Base-by-base conservation (phyloP, 2,888 invertebrate genomes). In the Timema cristinae region DNA sequence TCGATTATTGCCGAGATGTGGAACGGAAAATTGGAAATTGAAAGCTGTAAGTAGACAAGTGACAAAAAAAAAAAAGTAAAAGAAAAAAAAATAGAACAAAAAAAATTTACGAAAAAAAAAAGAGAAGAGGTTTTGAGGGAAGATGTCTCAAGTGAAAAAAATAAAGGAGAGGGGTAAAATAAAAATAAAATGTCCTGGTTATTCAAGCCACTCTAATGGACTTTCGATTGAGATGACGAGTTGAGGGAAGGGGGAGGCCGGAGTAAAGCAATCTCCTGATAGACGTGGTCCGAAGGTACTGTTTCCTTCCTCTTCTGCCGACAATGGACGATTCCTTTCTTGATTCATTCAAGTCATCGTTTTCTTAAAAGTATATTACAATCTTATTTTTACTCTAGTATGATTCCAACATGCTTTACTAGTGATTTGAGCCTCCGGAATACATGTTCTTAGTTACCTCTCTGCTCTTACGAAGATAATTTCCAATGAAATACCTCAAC, bases 1-100 rank as follows among this genome's bases (percentile, higher is more conserved):
- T 67, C 69, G 50, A 69, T 72, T 72, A 72, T 72, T 72, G 72
- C 56, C 66, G 69, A 49, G 69, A 69, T 66, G 72, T 69, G 72
- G 69, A 70, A 61, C 69, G 72, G 67, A 72, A 72, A 69, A 69
- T 66, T 72, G 72, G 67, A 72, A 72, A 66, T 72, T 72, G 72
- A 72, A 72, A 69, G 72, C 56, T 63, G 50, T 59, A 50, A 63
- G 66, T 66, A 70, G 63, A 50, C 70, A 61, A 49, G 63, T 54
- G 48, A 63, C 63, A n/a, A n/a, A n/a, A n/a, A 51, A 66, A 47
- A 32, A 52, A 63, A 32, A 32, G 32, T 32, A 32, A 32, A 32
- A 32, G 32, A n/a, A 32, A 32, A 32, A 32, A 32, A 32, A 32
- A 32, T n/a, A 32, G 68, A 47, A 15, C 52, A 68, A 51, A 68